phyloP scores from a whole-genome alignment of 2,797 vertebrate species.

The Leuciscus waleckii region DNA sequence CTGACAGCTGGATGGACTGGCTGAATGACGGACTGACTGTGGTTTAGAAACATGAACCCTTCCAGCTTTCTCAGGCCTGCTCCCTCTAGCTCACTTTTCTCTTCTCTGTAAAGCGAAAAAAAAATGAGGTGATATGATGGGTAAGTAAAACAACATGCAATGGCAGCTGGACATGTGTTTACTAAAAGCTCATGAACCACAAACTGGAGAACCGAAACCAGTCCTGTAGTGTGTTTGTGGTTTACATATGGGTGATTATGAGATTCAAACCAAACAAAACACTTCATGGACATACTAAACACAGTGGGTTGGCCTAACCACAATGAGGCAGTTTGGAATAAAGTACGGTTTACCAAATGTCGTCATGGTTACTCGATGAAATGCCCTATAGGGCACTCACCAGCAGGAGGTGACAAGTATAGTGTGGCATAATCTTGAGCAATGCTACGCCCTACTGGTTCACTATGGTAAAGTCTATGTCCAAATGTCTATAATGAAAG shows the following conservation, averaged over 20 bases:
- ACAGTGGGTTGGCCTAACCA: slow-evolving; percentile 26
- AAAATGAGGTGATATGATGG: slow-evolving; percentile 66
- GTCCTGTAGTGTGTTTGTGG: slow-evolving; percentile 17
- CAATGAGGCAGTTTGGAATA: slow-evolving; percentile 16
- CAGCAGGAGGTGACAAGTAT: slow-evolving; percentile 18
- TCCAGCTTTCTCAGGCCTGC: slow-evolving; percentile 28
- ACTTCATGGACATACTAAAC: slow-evolving; percentile 37
- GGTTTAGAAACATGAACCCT: slow-evolving; percentile 53
- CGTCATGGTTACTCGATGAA: slow-evolving; percentile 15
- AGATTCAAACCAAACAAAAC: slow-evolving; percentile 65
- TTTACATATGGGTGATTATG: slow-evolving; percentile 58
- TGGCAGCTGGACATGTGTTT: slow-evolving; percentile 65
- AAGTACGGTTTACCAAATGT: slow-evolving; percentile 34
- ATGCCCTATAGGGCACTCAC: slow-evolving; percentile 17
- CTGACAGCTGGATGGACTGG: slow-evolving; percentile 69
- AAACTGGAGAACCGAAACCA: background rate
- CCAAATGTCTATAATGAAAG: background rate
- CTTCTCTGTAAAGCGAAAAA: slow-evolving; percentile 22
- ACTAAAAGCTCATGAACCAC: slow-evolving; percentile 63
- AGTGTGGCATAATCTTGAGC: slow-evolving; percentile 4
- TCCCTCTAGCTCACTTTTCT: slow-evolving; percentile 2
- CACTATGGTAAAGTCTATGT: background rate
- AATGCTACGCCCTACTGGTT: slow-evolving; percentile 42
- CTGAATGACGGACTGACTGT: slow-evolving; percentile 64
- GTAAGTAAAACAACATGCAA: slow-evolving; percentile 55